Evolutionary conservation across 1,140 invertebrate species (phyloP).

Genomic region (Polypedilum vanderplanki): DNA sequence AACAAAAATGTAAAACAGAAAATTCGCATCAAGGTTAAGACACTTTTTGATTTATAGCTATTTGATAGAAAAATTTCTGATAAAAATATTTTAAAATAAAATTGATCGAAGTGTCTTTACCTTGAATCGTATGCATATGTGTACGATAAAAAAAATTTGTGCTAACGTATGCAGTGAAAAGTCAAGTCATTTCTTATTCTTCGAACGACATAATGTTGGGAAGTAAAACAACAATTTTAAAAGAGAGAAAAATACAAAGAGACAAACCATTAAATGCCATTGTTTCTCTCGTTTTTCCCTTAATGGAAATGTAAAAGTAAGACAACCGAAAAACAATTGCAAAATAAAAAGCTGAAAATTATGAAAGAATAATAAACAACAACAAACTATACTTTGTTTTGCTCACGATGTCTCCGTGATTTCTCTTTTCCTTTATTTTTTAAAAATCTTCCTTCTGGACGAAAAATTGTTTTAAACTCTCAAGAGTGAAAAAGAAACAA

Average conservation of each 20-base stretch:
- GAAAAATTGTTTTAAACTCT: neutral
- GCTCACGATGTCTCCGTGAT: constrained; percentile 9
- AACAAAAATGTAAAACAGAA: no score
- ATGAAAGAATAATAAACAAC: neutral
- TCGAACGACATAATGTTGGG: no score
- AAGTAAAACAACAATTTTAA: no score
- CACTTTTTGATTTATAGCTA: no score
- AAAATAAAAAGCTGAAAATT: neutral
- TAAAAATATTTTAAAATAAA: no score
- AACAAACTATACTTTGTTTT: neutral
- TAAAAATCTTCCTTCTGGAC: neutral
- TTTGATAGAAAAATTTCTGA: no score
- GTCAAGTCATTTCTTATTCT: neutral
- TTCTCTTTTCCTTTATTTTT: neutral
- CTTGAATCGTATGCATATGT: no score
- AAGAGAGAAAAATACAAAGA: neutral
- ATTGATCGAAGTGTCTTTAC: no score
- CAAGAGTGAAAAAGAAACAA: neutral
- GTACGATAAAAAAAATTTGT: neutral
- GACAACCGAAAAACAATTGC: neutral
- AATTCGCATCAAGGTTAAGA: no score
- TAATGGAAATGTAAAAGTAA: neutral
- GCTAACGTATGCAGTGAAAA: neutral
- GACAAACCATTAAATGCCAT: neutral
- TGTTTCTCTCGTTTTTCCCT: neutral